These are phyloP conservation scores for Notiomystis cincta DNA, from an alignment of 2,113 vertebrate species.

Conservation along the genomic window DNA sequence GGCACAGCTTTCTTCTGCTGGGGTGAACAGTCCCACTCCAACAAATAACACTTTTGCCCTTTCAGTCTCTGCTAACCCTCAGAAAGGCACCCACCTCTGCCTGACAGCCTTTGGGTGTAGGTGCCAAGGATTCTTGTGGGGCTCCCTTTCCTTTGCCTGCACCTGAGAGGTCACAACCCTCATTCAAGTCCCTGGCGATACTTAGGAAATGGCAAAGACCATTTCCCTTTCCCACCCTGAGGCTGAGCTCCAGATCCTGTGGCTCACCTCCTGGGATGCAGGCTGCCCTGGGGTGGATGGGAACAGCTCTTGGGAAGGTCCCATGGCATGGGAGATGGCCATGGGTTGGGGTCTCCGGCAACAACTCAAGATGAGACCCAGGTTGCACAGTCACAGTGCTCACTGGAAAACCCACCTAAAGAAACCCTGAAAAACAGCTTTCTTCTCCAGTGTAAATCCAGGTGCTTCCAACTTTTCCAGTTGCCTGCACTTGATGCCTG, in stretches of 20 bases:
- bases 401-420: fast-evolving
- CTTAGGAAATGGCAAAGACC: not conserved
- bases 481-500: not conserved
- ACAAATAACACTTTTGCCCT: not conserved
- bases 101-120: not conserved
- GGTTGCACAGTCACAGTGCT: not conserved
- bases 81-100: not conserved
- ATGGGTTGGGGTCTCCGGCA: fast-evolving
- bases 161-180: not conserved
- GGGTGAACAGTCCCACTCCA: not conserved
- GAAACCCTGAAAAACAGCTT: fast-evolving
- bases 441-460: not conserved
- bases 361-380: fast-evolving
- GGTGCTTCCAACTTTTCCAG: not conserved
- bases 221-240: not conserved
- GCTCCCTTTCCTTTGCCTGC: not conserved
- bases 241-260: not conserved
- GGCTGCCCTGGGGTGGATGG: not conserved
- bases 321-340: fast-evolving
- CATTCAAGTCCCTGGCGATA: fast-evolving
- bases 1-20: not conserved
- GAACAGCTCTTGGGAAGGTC: not conserved
- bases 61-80: not conserved
- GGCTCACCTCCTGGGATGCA: not conserved
- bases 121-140: not conserved